Base-by-base conservation (phyloP, 2,113 vertebrate species). In the Cygnus buccinator region DNA sequence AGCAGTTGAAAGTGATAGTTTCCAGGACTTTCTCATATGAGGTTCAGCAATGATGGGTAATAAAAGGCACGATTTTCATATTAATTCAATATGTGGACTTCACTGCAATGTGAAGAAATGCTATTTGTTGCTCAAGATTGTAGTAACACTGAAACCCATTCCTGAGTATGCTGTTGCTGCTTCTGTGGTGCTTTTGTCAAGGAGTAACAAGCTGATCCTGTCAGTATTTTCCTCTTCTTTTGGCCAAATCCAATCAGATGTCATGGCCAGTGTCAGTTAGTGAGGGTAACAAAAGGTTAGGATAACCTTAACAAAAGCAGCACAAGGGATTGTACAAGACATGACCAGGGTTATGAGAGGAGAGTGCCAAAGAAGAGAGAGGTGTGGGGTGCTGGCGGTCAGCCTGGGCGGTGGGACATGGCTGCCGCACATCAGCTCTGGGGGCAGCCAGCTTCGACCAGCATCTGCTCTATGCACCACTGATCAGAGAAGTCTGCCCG, bases 361-460 rank as follows among this genome's bases (percentile, higher is more conserved):
- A 37, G 1, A 6, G 20, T 26, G 26, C 25, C 3, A 16, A 37
- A 68, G 37, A 22, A 26, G 13, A 54, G 66, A 11, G 58, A 31
- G 58, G 65, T 28, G 35, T 54, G 41, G n/a, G 43, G 20, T 48
- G 71, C 48, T 2, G 23, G 31, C 80, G 33, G 67, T 54, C 54
- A 46, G 41, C 59, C 10, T 11, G 21, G 1, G 16, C 17, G 23
- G 52, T 28, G 8, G 77, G 52, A 62, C 54, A n/a, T 35, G 48
- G 68, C 86, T 22, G 3, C 12, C 9, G 11, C 48, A 12, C 25
- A 10, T 11, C 5, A 2, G 90, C 50, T 17, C 57, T 22, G 0
- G 0, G 68, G 35, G 10, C 89, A 54, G 35, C 48, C 50, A 21
- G 43, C 71, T 65, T 48, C 0, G 0, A 8, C 15, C 2, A 4